Evolutionary conservation across 2,113 vertebrate genomes (phyloP), one percentile per base, ranked within the genome.

Genomic region (Reinhardtius hippoglossoides): DNA sequence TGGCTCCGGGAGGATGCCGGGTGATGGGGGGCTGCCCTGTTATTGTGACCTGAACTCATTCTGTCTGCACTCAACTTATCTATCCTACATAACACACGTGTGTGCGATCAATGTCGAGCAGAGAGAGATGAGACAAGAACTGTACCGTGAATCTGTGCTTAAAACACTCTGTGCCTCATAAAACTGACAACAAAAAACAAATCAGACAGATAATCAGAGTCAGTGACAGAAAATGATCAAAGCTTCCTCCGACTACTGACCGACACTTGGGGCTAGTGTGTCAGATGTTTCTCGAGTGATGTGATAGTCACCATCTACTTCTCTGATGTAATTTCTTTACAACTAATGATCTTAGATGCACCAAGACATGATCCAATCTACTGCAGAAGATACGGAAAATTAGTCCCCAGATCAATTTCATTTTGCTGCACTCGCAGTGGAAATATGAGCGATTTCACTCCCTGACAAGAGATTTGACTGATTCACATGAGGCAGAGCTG

Each of bases 31-130:
- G 40, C 40, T 75, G 27, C 72, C 54, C 61, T 79, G 46, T 72
- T 87, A 37, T 62, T 58, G 62, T 76, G 76, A 88, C 69, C 77
- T 82, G 77, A 42, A 10, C 40, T 31, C 31, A 31, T 31, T 31
- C 31, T 31, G 31, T 31, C 31, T 31, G 31, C 31, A 31, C 31
- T 42, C 40, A 85, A 85, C 80, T 81, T 60, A 81, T 75, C 67
- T 75, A n/a, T 58, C 62, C 3, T 37, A 74, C 48, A 23, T 16
- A 40, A 66, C 37, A 77, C 46, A 82, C 2, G 0, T 70, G 18
- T 74, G 44, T 1, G 0, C 54, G 62, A 18, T 18, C 44, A 18
- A 5, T 16, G 4, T 48, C 13, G 44, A 48, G 42, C 10, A 44
- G 14, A 21, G 26, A 52, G 44, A 71, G 42, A 67, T 60, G 9